These are phyloP conservation scores for Hemiprocne comata DNA, from an alignment of 2,113 vertebrate genomes.

Conservation along the genomic window DNA sequence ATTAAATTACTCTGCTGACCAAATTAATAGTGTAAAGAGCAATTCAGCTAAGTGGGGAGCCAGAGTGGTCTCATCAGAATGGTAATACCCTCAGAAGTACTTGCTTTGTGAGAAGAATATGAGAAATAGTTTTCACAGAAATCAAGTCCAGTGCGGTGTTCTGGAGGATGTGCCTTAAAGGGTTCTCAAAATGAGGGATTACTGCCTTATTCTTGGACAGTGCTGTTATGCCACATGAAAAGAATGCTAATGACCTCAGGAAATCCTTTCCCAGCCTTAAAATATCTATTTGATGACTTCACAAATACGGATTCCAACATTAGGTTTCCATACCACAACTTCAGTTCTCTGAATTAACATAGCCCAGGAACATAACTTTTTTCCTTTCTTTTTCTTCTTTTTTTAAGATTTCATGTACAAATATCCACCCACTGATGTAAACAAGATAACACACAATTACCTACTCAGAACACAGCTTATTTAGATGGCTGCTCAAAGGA, in stretches of 20 bases:
- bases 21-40: conserved; percentile 56
- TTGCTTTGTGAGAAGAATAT: neutral
- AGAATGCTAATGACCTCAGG: conserved; percentile 70
- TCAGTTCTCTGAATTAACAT: neutral
- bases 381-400: neutral
- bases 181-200: conserved; percentile 50
- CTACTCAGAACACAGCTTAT: neutral
- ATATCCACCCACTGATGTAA: neutral
- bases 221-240: conserved; percentile 63
- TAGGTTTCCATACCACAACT: conserved; percentile 23
- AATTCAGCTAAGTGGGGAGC: conserved; percentile 38
- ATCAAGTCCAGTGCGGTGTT: neutral
- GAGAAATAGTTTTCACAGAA: neutral
- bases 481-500: neutral
- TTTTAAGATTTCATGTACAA: neutral
- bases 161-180: conserved; percentile 38
- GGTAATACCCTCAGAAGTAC: neutral
- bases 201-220: conserved; percentile 51
- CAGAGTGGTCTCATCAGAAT: conserved; percentile 29
- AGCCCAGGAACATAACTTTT: neutral
- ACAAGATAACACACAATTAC: neutral
- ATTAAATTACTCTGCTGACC: conserved; percentile 22
- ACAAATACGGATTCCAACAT: conserved; percentile 38
- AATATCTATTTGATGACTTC: conserved; percentile 70
- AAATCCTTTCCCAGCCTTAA: conserved; percentile 70